A percentile compares a stretch with the other conserved stretches of the same genome.
phyloP scores from a whole-genome alignment of 2,888 invertebrate species.

The Scaptomyza reducta region DNA sequence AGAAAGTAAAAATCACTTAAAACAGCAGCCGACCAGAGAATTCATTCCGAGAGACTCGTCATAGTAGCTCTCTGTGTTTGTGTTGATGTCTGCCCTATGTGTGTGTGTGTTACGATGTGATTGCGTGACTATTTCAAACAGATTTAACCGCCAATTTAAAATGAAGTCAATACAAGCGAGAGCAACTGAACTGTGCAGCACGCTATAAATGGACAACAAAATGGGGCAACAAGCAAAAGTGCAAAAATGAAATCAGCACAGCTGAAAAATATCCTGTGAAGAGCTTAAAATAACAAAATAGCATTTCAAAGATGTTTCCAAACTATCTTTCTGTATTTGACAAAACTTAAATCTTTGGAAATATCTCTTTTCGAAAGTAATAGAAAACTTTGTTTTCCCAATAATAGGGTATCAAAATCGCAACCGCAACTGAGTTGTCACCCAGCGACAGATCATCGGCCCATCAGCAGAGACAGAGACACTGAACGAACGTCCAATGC shows the following conservation, averaged over 20 bases:
- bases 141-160: conserved; percentile 81
- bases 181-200: conserved; percentile 52
- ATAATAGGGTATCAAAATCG: conserved; percentile 20
- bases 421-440: conserved; percentile 24
- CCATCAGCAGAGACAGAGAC: conserved; percentile 57
- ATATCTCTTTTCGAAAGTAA: too few relatives aligned
- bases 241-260: background rate
- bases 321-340: background rate
- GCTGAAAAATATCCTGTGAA: background rate
- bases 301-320: background rate
- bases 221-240: background rate
- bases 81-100: conserved; percentile 35
- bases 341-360: too few relatives aligned
- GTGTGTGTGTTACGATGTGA: conserved; percentile 58
- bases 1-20: conserved; percentile 77
- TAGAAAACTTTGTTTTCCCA: background rate
- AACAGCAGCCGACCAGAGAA: conserved; percentile 58
- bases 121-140: conserved; percentile 80
- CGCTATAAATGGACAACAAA: conserved; percentile 26
- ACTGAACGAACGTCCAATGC: conserved; percentile 24
- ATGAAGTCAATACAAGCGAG: conserved; percentile 78
- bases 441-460: conserved; percentile 67
- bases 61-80: conserved; percentile 20
- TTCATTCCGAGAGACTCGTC: conserved; percentile 39
- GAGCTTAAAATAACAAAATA: background rate